These are phyloP conservation scores for Tipula confusa DNA, from an alignment of 2,888 invertebrate species.

Conservation along the genomic window DNA sequence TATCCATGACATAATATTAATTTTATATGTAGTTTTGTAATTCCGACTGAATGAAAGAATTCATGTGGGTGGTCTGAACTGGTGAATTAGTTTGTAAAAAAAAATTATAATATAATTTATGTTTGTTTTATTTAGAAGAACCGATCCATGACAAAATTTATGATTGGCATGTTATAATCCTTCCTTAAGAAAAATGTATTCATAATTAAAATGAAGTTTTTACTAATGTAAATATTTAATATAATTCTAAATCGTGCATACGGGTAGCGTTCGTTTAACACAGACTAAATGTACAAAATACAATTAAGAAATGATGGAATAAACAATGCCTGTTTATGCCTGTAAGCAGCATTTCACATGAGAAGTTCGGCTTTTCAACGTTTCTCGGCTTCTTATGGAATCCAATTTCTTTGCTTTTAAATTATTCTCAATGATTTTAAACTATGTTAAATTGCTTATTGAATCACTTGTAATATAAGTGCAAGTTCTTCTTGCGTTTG, in stretches of 20 bases:
- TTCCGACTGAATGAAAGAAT: neutral
- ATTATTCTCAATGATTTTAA: too few relatives aligned
- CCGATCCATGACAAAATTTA: slow-evolving; percentile 12
- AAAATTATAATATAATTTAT: neutral
- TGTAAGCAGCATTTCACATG: too few relatives aligned
- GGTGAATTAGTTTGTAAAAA: neutral
- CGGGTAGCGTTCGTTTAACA: neutral
- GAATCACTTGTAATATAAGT: too few relatives aligned
- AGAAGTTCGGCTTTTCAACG: too few relatives aligned
- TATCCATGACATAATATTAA: slow-evolving; percentile 3
- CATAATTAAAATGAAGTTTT: neutral
- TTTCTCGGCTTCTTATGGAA: too few relatives aligned
- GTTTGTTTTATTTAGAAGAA: neutral
- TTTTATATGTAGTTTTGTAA: neutral
- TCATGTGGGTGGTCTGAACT: slow-evolving; percentile 1
- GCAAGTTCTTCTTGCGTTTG: too few relatives aligned
- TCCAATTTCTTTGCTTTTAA: too few relatives aligned
- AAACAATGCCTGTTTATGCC: too few relatives aligned
- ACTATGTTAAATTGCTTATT: too few relatives aligned
- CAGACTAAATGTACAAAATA: too few relatives aligned
- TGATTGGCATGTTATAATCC: slow-evolving; percentile 8
- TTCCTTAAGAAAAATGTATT: neutral
- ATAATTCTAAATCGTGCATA: neutral
- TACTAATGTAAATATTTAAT: neutral
- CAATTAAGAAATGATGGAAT: too few relatives aligned